Conservation (phyloP, 1,140 invertebrate species). For the Orius insidiosus region DNA sequence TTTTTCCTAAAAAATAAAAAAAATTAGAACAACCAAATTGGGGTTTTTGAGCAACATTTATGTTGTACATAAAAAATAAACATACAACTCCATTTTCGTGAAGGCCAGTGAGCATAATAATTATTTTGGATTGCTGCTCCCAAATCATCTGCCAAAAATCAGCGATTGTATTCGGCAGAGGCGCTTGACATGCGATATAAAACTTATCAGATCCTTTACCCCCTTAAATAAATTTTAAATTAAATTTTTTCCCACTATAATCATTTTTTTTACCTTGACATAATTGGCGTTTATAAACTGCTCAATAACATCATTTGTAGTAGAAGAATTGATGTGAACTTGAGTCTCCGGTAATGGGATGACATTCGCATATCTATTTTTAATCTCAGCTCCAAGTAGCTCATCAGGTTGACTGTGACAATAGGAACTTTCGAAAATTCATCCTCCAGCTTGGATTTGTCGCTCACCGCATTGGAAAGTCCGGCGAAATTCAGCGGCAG, state of each 20-base stretch:
- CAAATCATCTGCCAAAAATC: slow-evolving; percentile 97
- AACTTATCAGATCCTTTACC: slow-evolving; percentile 61
- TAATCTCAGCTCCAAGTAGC: slow-evolving; percentile 66
- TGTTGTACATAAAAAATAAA: no score
- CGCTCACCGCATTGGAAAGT: slow-evolving; percentile 51
- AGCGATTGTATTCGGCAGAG: slow-evolving; percentile 60
- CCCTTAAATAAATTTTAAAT: no score
- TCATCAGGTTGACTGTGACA: slow-evolving; percentile 57
- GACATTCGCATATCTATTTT: slow-evolving; percentile 87
- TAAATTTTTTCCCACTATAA: no score
- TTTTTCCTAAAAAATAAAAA: slow-evolving; percentile 46
- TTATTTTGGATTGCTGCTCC: slow-evolving; percentile 79
- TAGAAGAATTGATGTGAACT: slow-evolving; percentile 35
- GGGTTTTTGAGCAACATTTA: no score
- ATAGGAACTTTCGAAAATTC: slow-evolving; percentile 65
- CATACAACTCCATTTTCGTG: slow-evolving; percentile 66
- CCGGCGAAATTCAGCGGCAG: slow-evolving; percentile 56
- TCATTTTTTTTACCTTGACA: slow-evolving; percentile 62
- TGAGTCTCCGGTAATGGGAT: slow-evolving; percentile 78
- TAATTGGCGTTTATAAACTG: slow-evolving; percentile 90
- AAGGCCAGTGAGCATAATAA: slow-evolving; percentile 83
- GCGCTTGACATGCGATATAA: slow-evolving; percentile 87
- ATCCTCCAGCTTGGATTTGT: slow-evolving; percentile 50
- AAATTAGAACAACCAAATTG: no score
- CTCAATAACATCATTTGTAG: slow-evolving; percentile 30